Conservation (phyloP, 2,113 vertebrate genomes). For the Syngnathus scovelli region DNA sequence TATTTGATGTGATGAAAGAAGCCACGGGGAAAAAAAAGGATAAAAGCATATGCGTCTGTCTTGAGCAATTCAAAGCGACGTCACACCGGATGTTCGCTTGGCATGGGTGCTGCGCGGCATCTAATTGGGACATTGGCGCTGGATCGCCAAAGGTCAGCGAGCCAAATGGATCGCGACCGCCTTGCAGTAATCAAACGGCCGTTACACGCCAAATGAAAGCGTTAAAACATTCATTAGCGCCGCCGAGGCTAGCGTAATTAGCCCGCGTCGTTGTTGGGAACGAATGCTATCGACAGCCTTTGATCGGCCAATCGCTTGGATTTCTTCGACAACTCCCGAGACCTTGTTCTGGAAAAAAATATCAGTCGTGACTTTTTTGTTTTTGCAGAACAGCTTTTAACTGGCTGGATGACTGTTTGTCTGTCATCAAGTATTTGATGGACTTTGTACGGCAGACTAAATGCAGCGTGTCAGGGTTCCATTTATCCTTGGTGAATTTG, state of each 20-base stretch:
- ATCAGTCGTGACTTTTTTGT: not conserved
- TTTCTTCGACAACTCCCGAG: not conserved
- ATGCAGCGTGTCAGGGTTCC: not conserved
- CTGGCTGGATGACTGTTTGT: not conserved
- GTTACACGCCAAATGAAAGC: slow-evolving; percentile 71
- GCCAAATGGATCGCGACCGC: slow-evolving; percentile 71
- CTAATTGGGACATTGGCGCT: slow-evolving; percentile 64
- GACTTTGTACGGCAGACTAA: too few relatives aligned
- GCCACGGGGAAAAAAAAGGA: slow-evolving; percentile 12
- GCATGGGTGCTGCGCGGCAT: slow-evolving; percentile 25
- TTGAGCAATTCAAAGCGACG: slow-evolving; percentile 38
- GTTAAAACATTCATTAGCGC: slow-evolving; percentile 71
- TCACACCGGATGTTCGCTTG: slow-evolving; percentile 14
- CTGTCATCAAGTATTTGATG: not conserved
- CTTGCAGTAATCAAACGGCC: slow-evolving; percentile 72
- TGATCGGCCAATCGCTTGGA: too few relatives aligned
- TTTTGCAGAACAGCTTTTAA: not conserved
- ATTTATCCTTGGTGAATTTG: not conserved
- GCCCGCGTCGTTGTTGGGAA: slow-evolving; percentile 19
- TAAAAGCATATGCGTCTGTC: slow-evolving; percentile 23
- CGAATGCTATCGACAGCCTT: not conserved
- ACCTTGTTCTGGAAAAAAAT: not conserved
- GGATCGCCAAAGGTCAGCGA: slow-evolving; percentile 69
- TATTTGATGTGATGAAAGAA: slow-evolving; percentile 23
- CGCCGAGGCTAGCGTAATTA: slow-evolving; percentile 68